Percentiles rank a stretch among this genome's conserved stretches.
phyloP scores from a whole-genome alignment of 2,888 invertebrate genomes.

The Laothoe populi region DNA sequence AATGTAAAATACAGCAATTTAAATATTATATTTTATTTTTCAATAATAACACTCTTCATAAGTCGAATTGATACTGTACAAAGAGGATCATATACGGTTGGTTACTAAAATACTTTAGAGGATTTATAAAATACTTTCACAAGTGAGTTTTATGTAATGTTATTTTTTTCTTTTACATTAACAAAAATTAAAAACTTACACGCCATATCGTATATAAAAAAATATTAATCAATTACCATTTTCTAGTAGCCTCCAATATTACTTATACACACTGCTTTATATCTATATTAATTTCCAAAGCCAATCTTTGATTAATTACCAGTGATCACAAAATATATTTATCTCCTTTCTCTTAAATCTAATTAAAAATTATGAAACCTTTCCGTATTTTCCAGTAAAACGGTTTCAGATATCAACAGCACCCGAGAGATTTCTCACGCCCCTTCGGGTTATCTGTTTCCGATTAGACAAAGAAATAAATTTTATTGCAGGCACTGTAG shows the following conservation, averaged over 20 bases:
- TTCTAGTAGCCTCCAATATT: not conserved
- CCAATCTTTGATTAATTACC: not conserved
- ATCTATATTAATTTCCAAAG: not conserved
- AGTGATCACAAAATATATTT: not conserved
- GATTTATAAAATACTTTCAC: too few relatives aligned
- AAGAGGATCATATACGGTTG: too few relatives aligned
- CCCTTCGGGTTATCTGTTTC: constrained; percentile 67
- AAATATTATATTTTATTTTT: too few relatives aligned
- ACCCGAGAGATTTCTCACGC: constrained; percentile 53
- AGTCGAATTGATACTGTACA: too few relatives aligned
- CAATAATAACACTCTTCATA: too few relatives aligned
- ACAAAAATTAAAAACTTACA: too few relatives aligned
- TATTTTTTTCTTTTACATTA: too few relatives aligned
- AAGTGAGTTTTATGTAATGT: too few relatives aligned
- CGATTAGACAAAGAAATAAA: constrained; percentile 73
- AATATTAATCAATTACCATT: too few relatives aligned
- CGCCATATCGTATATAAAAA: too few relatives aligned
- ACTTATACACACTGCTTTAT: not conserved
- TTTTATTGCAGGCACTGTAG: constrained; percentile 69
- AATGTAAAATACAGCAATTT: too few relatives aligned
- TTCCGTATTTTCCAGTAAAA: constrained; percentile 37
- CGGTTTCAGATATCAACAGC: constrained; percentile 47
- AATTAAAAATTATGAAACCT: constrained; percentile 12
- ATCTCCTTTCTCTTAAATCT: not conserved
- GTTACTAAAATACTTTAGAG: too few relatives aligned